A percentile compares a stretch with the other conserved stretches of the same genome.
Conservation (phyloP, 2,797 vertebrate species). For the Galagoides demidoff region DNA sequence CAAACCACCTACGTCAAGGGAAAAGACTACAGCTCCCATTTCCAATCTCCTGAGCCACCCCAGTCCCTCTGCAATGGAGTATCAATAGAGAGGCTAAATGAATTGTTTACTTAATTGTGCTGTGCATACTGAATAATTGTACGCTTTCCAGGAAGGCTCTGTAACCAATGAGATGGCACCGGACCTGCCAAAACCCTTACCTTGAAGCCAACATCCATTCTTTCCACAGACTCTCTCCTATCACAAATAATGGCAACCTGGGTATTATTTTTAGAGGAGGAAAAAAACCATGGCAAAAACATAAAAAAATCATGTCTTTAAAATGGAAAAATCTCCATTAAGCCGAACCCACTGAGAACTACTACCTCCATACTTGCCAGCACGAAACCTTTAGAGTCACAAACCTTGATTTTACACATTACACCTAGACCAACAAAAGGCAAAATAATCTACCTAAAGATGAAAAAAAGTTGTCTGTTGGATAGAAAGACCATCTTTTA, state of each 20-base stretch:
- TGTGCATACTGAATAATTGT: conserved; percentile 57
- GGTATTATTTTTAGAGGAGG: conserved; percentile 66
- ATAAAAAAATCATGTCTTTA: conserved; percentile 77
- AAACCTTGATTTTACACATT: background rate
- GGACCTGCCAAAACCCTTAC: conserved; percentile 73
- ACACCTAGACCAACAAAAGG: background rate
- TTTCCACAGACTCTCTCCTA: conserved; percentile 61
- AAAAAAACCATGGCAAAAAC: conserved; percentile 66
- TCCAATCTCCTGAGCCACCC: conserved; percentile 68
- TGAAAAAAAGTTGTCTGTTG: background rate
- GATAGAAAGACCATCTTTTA: conserved; percentile 1
- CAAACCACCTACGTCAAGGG: background rate
- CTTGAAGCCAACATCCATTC: conserved; percentile 63
- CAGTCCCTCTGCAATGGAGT: conserved; percentile 30
- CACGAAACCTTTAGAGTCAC: background rate
- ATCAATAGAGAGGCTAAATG: conserved; percentile 71
- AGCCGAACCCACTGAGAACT: conserved; percentile 59
- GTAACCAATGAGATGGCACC: conserved; percentile 71
- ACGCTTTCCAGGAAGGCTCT: conserved; percentile 69
- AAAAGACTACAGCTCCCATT: conserved; percentile 10
- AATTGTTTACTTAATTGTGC: conserved; percentile 75
- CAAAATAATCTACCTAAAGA: conserved; percentile 38
- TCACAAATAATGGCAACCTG: conserved; percentile 51
- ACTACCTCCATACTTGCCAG: conserved; percentile 54
- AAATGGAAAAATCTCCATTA: conserved; percentile 68